Evolutionary conservation across 2,888 invertebrate genomes (phyloP), one percentile per base, ranked within the genome.

Genomic region (Pomacea canaliculata): DNA sequence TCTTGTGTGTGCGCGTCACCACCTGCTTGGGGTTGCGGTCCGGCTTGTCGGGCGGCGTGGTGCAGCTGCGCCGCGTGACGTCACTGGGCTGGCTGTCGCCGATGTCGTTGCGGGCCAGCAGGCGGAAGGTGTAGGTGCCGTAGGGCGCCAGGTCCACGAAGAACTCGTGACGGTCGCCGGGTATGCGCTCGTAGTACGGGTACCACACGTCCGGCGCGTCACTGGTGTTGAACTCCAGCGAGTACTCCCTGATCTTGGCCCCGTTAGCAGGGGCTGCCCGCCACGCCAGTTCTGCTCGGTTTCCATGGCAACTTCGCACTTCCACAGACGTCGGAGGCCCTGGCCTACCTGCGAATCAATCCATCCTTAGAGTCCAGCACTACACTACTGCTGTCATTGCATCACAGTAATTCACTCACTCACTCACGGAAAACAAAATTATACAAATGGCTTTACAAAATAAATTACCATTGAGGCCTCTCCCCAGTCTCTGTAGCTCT

Each of bases 151-250:
- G 76, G 73, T 84, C 82, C 71, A 86, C 76, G 70, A 70, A 65
- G 70, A 51, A 70, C 56, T 66, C 63, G 37, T 70, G 65, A 46
- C 65, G 70, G 56, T 82, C 78, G 49, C 81, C 82, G 12, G 80
- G 75, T 66, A 85, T 81, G 72, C 83, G 82, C 70, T 85, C 84
- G 70, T 82, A 84, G 77, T 85, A 85, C 69, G 84, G 83, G 75
- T 82, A 83, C 98, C 98, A 99, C 0, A 94, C 93, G 90, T 97
- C 96, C 0, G 97, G 97, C 27, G 96, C 96, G 90, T 97, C 98
- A 73, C 94, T 94, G 0, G 98, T 98, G 91, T 98, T 98, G 91
- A 95, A 96, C 91, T 98, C 96, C 80, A 98, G 94, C 77, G 94
- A 94, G 91, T 95, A 98, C 83, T 95, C 94, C 67, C 96, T 93